Evolutionary conservation across 2,113 vertebrate genomes (phyloP).

Genomic region (Hemiprocne comata): DNA sequence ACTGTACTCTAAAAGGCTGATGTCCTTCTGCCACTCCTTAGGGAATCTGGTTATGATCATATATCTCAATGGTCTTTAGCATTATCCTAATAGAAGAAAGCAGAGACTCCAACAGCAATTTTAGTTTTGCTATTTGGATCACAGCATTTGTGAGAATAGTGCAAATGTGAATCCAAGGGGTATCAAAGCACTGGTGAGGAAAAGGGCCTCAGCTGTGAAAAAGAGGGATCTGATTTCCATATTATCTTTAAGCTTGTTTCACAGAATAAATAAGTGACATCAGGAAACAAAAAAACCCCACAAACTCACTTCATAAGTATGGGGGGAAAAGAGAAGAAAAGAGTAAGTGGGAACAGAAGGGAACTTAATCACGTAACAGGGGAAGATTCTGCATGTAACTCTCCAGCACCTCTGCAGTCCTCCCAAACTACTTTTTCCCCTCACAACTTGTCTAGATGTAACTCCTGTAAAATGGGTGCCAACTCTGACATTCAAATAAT

Average conservation of each 20-base stretch:
- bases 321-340: not conserved
- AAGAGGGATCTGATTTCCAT: not conserved
- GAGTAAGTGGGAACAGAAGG: not conserved
- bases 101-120: not conserved
- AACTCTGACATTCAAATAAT: not conserved
- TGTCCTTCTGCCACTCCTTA: not conserved
- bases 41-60: not conserved
- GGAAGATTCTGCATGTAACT: not conserved
- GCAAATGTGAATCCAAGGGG: not conserved
- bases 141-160: not conserved
- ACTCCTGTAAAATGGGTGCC: not conserved
- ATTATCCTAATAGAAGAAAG: not conserved
- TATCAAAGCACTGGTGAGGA: not conserved
- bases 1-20: not conserved
- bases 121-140: not conserved
- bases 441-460: not conserved
- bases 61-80: not conserved
- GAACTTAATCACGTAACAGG: not conserved
- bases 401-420: not conserved
- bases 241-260: not conserved
- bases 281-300: not conserved
- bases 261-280: not conserved
- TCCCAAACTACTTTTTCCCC: not conserved
- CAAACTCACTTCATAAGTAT: not conserved
- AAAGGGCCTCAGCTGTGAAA: not conserved